Evolutionary conservation across 1,140 invertebrate genomes (phyloP).

Genomic region (Anadara kagoshimensis): DNA sequence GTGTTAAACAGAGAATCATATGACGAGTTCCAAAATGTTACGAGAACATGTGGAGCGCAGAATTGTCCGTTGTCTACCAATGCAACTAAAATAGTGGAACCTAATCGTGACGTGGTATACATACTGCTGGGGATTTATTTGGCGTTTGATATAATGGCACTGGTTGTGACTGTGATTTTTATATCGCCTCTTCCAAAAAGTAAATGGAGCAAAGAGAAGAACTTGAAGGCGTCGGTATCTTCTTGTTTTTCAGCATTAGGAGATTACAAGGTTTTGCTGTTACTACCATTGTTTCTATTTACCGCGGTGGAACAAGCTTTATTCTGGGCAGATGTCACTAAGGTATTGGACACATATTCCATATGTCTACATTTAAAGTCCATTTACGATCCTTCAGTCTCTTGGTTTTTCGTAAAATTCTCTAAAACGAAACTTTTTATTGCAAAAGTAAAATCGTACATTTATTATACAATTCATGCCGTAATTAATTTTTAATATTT

Average conservation of each 20-base stretch:
- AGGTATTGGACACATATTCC: neutral
- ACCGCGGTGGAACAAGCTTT: neutral
- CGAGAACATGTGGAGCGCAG: neutral
- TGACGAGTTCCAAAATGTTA: neutral
- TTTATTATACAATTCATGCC: too few relatives aligned
- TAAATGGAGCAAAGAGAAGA: constrained; percentile 7
- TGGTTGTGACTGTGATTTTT: neutral
- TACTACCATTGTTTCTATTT: neutral
- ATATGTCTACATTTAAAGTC: too few relatives aligned
- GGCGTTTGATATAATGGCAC: constrained; percentile 5
- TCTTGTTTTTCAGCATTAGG: neutral
- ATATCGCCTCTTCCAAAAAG: constrained; percentile 5
- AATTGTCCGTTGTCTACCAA: neutral
- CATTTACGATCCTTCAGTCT: too few relatives aligned
- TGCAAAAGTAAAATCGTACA: too few relatives aligned
- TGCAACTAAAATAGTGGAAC: neutral
- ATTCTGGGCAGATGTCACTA: constrained; percentile 8
- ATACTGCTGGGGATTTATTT: constrained; percentile 1
- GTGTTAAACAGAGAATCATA: neutral
- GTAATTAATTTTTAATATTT: too few relatives aligned
- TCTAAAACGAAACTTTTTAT: too few relatives aligned
- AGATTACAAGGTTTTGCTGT: neutral
- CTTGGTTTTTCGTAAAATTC: too few relatives aligned
- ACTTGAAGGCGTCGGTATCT: neutral
- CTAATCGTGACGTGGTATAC: neutral